Base-by-base conservation (phyloP, 2,797 vertebrate species). In the Rhinogobio ventralis region DNA sequence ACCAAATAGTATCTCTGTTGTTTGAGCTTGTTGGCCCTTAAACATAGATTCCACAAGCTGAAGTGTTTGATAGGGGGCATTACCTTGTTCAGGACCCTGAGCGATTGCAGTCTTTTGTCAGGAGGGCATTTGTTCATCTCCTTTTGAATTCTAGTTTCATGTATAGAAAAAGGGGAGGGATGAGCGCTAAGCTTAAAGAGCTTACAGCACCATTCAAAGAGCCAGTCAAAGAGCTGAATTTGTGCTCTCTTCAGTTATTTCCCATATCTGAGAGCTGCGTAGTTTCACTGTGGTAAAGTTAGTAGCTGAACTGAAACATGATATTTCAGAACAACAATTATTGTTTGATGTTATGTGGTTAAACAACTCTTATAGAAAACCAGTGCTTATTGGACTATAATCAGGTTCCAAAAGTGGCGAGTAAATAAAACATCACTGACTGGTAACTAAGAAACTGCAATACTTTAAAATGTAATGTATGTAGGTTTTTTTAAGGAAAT, bases 181-280 rank as follows among this genome's bases (percentile, higher is more conserved):
- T 85, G 85, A 85, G 1, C 76, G 30, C 75, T 67, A 81, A 55
- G 57, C 82, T 88, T 88, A 87, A 89, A 95, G 94, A 94, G 90
- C 93, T 95, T 93, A 87, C 53, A 36, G 82, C 66, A 13, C 67
- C 1, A 55, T 79, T 30, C 60, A 25, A 42, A 64, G 3, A 46
- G 20, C 10, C 15, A 19, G 28, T 55, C 45, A 19, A 62, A 45
- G 30, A 9, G 25, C 25, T 36, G 53, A 53, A 20, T 20, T 13
- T 64, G 13, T 42, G 30, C 46, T 57, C 9, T 74, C 55, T 28
- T 53, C 23, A 51, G 67, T 36, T 19, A 28, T 62, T 57, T 80
- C 45, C 57, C 28, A 19, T 2, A 20, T 86, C 86, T 84, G 83
- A 84, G 53, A 51, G 36, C 71, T 69, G 28, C n/a, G 39, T 7